Conservation (phyloP, 2,888 invertebrate genomes). For the Aphelenchoides bicaudatus region DNA sequence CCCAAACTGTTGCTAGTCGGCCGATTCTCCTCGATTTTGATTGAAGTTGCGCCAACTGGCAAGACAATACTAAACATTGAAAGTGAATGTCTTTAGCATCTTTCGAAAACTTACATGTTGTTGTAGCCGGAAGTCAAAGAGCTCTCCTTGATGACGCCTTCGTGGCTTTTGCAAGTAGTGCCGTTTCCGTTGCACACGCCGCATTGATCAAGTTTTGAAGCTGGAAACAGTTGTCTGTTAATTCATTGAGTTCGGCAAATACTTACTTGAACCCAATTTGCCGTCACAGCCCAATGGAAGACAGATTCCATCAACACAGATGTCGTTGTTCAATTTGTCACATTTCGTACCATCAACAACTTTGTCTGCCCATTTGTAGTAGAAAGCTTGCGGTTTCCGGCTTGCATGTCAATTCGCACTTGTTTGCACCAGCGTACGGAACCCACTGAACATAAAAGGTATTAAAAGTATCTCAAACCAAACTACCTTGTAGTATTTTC, state of each 20-base stretch:
- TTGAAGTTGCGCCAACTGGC: slow-evolving; percentile 87
- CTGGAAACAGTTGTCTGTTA: slow-evolving; percentile 26
- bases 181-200: slow-evolving; percentile 85
- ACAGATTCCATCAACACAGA: slow-evolving; percentile 90
- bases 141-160: slow-evolving; percentile 69
- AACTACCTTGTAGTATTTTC: slow-evolving; percentile 69
- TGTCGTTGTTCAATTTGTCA: slow-evolving; percentile 75
- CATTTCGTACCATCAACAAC: slow-evolving; percentile 74
- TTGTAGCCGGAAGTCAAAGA: slow-evolving; percentile 73
- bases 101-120: no score
- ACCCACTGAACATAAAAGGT: slow-evolving; percentile 41
- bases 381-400: slow-evolving; percentile 84
- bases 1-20: slow-evolving; percentile 86
- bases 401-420: slow-evolving; percentile 90
- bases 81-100: no score
- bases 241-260: neutral
- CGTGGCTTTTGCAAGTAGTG: slow-evolving; percentile 74
- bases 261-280: slow-evolving; percentile 76
- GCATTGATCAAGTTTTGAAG: slow-evolving; percentile 81
- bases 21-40: slow-evolving; percentile 73
- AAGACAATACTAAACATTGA: no score
- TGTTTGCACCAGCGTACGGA: slow-evolving; percentile 59
- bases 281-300: slow-evolving; percentile 90
- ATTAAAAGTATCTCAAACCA: neutral
- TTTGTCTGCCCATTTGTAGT: slow-evolving; percentile 77